These are phyloP conservation scores for Anagrus nilaparvatae DNA, from an alignment of 1,140 invertebrate genomes.

Conservation along the genomic window DNA sequence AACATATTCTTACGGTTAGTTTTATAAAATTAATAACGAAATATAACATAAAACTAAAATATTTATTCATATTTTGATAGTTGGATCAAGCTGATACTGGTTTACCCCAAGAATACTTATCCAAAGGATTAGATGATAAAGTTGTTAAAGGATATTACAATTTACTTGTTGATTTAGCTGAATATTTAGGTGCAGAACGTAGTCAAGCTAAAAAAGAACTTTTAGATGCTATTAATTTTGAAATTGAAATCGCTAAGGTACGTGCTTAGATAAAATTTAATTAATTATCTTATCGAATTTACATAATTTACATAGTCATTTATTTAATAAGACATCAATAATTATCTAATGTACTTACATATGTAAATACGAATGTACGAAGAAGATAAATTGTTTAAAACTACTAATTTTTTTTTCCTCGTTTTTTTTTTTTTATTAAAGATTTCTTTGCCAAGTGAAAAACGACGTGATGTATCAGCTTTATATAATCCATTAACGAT, in stretches of 20 bases:
- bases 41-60: background rate
- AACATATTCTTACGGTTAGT: constrained; percentile 74
- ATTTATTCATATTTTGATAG: constrained; percentile 40
- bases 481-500: constrained; percentile 87
- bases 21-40: no score
- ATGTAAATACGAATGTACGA: no score
- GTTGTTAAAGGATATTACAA: constrained; percentile 66
- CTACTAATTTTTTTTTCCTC: no score
- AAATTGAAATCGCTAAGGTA: no score
- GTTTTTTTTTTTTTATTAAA: no score
- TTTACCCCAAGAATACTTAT: constrained; percentile 76
- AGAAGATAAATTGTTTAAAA: no score
- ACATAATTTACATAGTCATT: no score
- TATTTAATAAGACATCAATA: no score
- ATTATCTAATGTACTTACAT: no score
- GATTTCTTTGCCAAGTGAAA: constrained; percentile 83
- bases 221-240: no score
- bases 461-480: constrained; percentile 80
- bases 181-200: constrained; percentile 70
- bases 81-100: constrained; percentile 85
- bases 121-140: constrained; percentile 69
- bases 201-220: constrained; percentile 59
- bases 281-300: no score
- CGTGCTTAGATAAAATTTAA: no score
- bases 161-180: constrained; percentile 77